Evolutionary conservation across 2,797 vertebrate species (phyloP).

Genomic region (Semaprochilodus insignis): DNA sequence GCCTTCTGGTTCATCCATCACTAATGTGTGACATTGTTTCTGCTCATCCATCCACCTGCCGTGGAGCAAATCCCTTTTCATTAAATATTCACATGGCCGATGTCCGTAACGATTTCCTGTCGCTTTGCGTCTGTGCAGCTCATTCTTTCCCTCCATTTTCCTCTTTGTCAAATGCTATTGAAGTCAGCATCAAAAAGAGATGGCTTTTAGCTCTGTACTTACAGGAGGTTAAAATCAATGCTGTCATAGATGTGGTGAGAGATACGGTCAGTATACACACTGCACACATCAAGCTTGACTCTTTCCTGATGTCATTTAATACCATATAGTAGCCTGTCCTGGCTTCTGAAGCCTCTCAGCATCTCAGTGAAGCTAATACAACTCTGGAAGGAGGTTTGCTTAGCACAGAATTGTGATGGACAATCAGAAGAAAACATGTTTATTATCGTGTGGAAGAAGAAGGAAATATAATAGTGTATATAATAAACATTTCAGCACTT

Average conservation of each 20-base stretch:
- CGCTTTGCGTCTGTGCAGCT: constrained; percentile 84
- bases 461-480: too few species aligned
- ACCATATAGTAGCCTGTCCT: not conserved
- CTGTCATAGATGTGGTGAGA: constrained; percentile 24
- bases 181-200: constrained; percentile 84
- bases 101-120: constrained; percentile 88
- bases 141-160: constrained; percentile 83
- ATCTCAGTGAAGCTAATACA: not conserved
- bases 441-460: too few species aligned
- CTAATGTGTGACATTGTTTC: constrained; percentile 45
- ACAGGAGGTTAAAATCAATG: constrained; percentile 38
- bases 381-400: not conserved
- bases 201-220: constrained; percentile 64
- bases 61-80: constrained; percentile 85
- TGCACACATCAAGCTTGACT: not conserved
- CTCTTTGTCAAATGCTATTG: constrained; percentile 77
- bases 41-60: constrained; percentile 72
- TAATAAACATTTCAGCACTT: too few species aligned
- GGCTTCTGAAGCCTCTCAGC: not conserved
- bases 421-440: too few species aligned
- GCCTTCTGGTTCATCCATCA: constrained; percentile 38
- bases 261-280: constrained; percentile 3
- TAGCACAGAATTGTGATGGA: too few species aligned
- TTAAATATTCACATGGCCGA: constrained; percentile 88
- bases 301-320: not conserved